Base-by-base conservation (phyloP, 2,888 invertebrate genomes). In the Caenorhabditis sp. region DNA sequence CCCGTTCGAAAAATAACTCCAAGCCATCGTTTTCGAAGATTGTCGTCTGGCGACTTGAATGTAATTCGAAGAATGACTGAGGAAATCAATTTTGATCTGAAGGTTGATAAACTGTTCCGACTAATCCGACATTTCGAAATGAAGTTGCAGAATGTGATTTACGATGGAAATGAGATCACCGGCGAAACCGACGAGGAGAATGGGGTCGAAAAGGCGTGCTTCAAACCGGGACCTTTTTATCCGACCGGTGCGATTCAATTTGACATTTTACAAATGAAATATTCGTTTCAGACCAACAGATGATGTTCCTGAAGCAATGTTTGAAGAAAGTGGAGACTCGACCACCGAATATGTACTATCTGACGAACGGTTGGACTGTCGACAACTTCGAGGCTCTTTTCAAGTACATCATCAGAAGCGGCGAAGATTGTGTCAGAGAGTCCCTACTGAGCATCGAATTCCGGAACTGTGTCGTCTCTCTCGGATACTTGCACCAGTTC, bases 281-380 rank as follows among this genome's bases (percentile, higher is more conserved):
- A 32, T 15, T 7, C 32, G 11, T 63, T 48, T 15, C 48, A 66
- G 59, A 68, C 11, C 62, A 68, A 37, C 75, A 75, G 45, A 75
- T 68, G 75, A 2, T 68, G 37, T 75, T 75, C 39, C 43, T 75
- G 45, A 75, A 75, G 37, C 66, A 75, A 24, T 75, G 75, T 26
- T 41, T 75, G 45, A 56, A 75, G 17, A 66, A 68, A 27, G 35
- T 62, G 3, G 75, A 68, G 15, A 56, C 66, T 4, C 61, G 75
- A 0, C 75, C 75, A 13, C 62, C 62, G 7, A 75, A 75, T 52
- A 75, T 75, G 66, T 56, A 62, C 35, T 75, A 75, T 37, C 37
- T 70, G 50, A 70, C 75, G 9, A 52, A 68, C 46, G 58, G 75
- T 24, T 75, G 75, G 75, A 50, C 68, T 5, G 20, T 62, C 9